Conservation (phyloP, 1,140 invertebrate species). For the Drosophila parabipectinata region DNA sequence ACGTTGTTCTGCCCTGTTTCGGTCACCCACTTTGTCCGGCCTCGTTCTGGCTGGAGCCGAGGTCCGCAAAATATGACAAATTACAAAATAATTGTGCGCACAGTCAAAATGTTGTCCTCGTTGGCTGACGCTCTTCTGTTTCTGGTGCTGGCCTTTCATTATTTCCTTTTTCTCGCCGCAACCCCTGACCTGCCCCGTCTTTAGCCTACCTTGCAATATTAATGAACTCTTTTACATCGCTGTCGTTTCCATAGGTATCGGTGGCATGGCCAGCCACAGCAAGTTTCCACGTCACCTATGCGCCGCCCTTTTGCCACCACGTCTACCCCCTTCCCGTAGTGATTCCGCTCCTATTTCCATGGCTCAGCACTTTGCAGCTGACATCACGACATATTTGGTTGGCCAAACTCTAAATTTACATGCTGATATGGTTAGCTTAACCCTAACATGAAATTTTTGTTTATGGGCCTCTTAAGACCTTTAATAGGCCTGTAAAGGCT, state of each 20-base stretch:
- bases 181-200: conserved; percentile 13
- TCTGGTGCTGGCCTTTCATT: conserved; percentile 20
- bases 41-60: conserved; percentile 21
- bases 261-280: conserved; percentile 46
- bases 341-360: conserved; percentile 42
- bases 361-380: conserved; percentile 22
- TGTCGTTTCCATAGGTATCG: conserved; percentile 70
- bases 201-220: conserved; percentile 73
- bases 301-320: conserved; percentile 7
- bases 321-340: conserved; percentile 49
- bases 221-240: conserved; percentile 81
- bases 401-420: too few species aligned
- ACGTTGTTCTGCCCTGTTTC: conserved; percentile 9
- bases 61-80: conserved; percentile 77
- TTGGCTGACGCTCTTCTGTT: conserved; percentile 19
- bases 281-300: not conserved
- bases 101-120: conserved; percentile 72
- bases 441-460: too few species aligned
- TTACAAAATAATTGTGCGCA: conserved; percentile 81
- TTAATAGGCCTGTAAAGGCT: too few species aligned
- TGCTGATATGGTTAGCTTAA: not conserved
- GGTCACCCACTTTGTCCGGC: not conserved
- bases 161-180: not conserved
- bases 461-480: too few species aligned
- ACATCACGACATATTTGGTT: conserved; percentile 29